Evolutionary conservation across 37 sponge, comb jelly and placozoan genomes (phyloP), one percentile per base, ranked within the genome.

Genomic region (Spongia lamella): DNA sequence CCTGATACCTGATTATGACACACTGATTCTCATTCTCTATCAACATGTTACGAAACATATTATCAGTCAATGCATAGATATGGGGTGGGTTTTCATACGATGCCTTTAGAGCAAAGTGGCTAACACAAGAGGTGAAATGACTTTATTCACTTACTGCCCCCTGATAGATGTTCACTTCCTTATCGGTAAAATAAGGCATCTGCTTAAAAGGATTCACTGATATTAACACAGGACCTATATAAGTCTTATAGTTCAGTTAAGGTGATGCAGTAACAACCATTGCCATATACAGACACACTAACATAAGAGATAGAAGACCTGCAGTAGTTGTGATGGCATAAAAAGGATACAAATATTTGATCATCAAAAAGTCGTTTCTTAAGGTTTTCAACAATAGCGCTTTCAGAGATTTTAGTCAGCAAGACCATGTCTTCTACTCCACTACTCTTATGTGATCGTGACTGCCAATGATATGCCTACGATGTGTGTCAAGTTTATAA

Each of bases 401-500:
- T 66, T 73, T 96, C 97, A 32, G 84, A 82, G 38, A 96, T 96
- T 82, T 93, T 96, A 13, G 92, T 82, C 16, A 96, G 89, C 0
- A 96, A 86, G 3, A 96, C 97, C 97, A 96, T 96, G 79, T 96
- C 97, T 82, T 96, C 94, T 62, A 96, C 97, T 36, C 97, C 97
- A 73, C 91, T 90, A 17, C 84, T 60, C 83, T 93, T 93, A 60
- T 87, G 80, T 50, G 75, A 81, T 7, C 91, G 68, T 75, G 90
- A 90, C 74, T 94, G 95, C 95, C 95, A 94, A 64, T 89, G 90
- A 70, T 94, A 94, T 0, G 90, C 80, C 90, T 89, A 64, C 16
- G 25, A 39, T 55, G 5, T 43, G 47, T 5, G 47, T 43, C 9
- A 43, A 13, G 9, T 13, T 9, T 43, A 43, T 43, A 9, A 9